Conservation (phyloP, 2,113 vertebrate genomes). For the Cottus gobio region DNA sequence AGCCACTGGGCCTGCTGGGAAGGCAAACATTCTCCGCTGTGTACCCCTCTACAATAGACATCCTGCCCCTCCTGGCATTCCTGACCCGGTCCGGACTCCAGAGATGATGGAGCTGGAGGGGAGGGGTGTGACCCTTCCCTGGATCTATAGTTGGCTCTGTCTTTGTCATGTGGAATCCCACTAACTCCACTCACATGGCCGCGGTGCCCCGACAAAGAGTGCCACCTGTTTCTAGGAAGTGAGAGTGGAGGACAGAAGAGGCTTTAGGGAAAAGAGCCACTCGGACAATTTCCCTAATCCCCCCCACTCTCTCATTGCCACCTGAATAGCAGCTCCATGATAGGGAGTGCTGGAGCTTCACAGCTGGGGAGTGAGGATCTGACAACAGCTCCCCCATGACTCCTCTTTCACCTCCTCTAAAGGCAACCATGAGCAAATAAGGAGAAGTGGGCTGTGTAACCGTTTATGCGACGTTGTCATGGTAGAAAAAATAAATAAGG, state of each 20-base stretch:
- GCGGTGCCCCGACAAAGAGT: conserved; percentile 41
- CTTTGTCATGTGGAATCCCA: conserved; percentile 64
- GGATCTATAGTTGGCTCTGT: conserved; percentile 55
- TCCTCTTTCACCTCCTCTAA: conserved; percentile 38
- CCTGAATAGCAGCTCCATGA: conserved; percentile 12
- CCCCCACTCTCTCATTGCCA: no score
- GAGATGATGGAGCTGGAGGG: conserved; percentile 37
- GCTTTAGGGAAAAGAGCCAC: conserved; percentile 32
- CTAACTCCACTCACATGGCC: conserved; percentile 35
- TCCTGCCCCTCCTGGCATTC: conserved; percentile 68
- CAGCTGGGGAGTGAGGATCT: conserved; percentile 26
- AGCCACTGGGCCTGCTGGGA: conserved; percentile 73
- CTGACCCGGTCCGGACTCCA: conserved; percentile 35
- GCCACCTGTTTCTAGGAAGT: conserved; percentile 71
- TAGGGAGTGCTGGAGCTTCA: conserved; percentile 37
- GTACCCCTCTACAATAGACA: conserved; percentile 71
- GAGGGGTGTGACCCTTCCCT: background rate
- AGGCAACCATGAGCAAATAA: conserved; percentile 50
- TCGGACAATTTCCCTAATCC: conserved; percentile 42
- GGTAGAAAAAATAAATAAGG: conserved; percentile 70
- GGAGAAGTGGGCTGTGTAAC: conserved; percentile 41
- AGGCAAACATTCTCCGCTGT: conserved; percentile 75
- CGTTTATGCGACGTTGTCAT: conserved; percentile 73
- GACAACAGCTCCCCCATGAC: conserved; percentile 4
- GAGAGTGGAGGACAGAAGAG: conserved; percentile 53